Base-by-base conservation (phyloP, 2,888 invertebrate genomes). In the Stenichneumon culpator region DNA sequence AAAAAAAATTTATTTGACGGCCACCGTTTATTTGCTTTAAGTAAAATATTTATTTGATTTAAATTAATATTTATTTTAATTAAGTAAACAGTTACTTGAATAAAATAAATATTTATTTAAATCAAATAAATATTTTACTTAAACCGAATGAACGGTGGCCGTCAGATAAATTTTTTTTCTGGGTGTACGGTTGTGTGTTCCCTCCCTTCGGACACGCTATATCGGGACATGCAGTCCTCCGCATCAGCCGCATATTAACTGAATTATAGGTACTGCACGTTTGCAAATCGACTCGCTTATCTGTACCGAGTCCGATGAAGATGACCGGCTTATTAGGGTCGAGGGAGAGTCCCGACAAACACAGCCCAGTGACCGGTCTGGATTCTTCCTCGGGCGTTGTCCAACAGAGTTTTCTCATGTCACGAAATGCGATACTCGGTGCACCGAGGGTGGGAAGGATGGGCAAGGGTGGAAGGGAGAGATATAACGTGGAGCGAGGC, bases 351-450 rank as follows among this genome's bases (percentile, higher is more conserved):
- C 3, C 11, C 9, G 16, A 70, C 19, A 11, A 70, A 25, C 32
- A 70, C 9, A 2, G 1, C 47, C 50, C 22, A 70, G 60, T 36
- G 36, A 44, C 50, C 60, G 54, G 63, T 16, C 28, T 69, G 52
- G 63, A 39, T 60, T 80, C 63, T 22, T 32, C 3, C 22, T 22
- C 32, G 44, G 44, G 14, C 54, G 39, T 32, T 44, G 63, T 57
- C 19, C 63, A 60, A 63, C 77, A 83, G 77, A 80, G 77, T 89
- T 86, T 82, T 77, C 80, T 84, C 86, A 77, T 68, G 73, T 72
- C 57, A 63, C 68, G 19, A 47, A 82, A 69, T 77, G 79, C 74
- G 72, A 63, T 79, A 65, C 74, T 50, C 72, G 54, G 65, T 80
- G 60, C 63, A 68, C 50, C 14, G 25, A 63, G 47, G 69, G 80